Base-by-base conservation (phyloP, 1,140 invertebrate genomes). In the Nasonia longicornis region DNA sequence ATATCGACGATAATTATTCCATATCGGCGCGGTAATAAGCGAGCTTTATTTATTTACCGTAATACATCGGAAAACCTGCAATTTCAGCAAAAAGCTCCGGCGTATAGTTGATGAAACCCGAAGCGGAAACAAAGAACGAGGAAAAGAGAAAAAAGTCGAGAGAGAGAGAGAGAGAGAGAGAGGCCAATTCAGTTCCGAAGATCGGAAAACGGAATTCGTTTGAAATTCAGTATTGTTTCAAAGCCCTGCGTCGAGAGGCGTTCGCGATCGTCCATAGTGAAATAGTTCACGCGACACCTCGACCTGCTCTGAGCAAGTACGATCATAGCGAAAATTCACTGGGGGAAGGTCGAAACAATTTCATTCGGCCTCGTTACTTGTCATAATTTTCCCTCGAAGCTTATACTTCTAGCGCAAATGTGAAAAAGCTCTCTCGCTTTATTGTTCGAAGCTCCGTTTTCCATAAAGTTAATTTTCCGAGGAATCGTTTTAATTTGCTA, bases 121-220 rank as follows among this genome's bases (percentile, higher is more conserved):
- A 58, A 20, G 16, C 52, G 4, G 4, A 35, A 35, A 14, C 14
- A 58, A 58, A 58, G 16, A 16, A 58, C 3, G n/a, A 8, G 52
- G 52, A 16, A 58, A 11, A n/a, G 2, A n/a, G 7, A 58, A 58
- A n/a, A 58, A 58, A 58, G 16, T 58, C 16, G 1, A n/a, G 14
- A n/a, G 26, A 26, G 26, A 26, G 26, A 26, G 26, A 26, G 26
- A 26, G 26, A 26, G 26, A 26, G 26, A 26, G 26, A 26, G 6
- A 58, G 52, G 52, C 16, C 52, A 58, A n/a, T 58, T n/a, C 52
- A 14, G 77, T 29, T 74, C 29, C 63, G n/a, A 63, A 42, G 79
- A 72, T 79, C 77, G 71, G 69, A 78, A 83, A 87, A 83, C 77
- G 76, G 84, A 58, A 86, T 84, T 82, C 80, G 83, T 77, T 86